Evolutionary conservation across 2,797 vertebrate genomes (phyloP).

Genomic region (Acipenser ruthenus): DNA sequence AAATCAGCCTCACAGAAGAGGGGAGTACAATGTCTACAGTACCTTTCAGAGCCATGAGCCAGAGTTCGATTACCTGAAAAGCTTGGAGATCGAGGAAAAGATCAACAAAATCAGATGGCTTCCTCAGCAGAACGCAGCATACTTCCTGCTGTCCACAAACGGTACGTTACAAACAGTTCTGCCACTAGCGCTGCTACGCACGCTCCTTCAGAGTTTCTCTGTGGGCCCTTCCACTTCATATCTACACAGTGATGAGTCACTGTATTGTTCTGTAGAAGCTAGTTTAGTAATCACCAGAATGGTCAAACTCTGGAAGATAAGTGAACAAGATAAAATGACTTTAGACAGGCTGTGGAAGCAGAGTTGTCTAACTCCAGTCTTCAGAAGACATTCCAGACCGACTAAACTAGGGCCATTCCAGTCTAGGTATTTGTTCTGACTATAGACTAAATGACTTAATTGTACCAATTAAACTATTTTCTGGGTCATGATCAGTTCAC

Average conservation of each 20-base stretch:
- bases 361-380: too few relatives aligned
- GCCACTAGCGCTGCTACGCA: too few relatives aligned
- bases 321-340: constrained; percentile 80
- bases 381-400: too few relatives aligned
- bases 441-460: too few relatives aligned
- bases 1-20: constrained; percentile 80
- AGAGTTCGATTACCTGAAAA: constrained; percentile 97
- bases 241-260: too few relatives aligned
- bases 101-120: constrained; percentile 98
- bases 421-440: too few relatives aligned
- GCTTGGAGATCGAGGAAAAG: constrained; percentile 96
- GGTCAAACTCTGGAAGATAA: constrained; percentile 98
- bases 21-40: constrained; percentile 97
- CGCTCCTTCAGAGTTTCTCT: too few relatives aligned
- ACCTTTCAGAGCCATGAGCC: constrained; percentile 98
- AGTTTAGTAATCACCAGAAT: constrained; percentile 50
- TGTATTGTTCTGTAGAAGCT: background rate
- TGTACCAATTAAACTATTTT: too few relatives aligned
- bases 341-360: too few relatives aligned
- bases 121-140: constrained; percentile 91
- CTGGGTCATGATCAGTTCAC: too few relatives aligned
- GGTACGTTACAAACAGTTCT: constrained; percentile 52
- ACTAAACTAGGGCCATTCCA: too few relatives aligned
- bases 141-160: constrained; percentile 92
- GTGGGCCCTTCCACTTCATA: too few relatives aligned